These are phyloP conservation scores for Sphecodes monilicornis DNA, from an alignment of 2,888 invertebrate species.

Conservation along the genomic window DNA sequence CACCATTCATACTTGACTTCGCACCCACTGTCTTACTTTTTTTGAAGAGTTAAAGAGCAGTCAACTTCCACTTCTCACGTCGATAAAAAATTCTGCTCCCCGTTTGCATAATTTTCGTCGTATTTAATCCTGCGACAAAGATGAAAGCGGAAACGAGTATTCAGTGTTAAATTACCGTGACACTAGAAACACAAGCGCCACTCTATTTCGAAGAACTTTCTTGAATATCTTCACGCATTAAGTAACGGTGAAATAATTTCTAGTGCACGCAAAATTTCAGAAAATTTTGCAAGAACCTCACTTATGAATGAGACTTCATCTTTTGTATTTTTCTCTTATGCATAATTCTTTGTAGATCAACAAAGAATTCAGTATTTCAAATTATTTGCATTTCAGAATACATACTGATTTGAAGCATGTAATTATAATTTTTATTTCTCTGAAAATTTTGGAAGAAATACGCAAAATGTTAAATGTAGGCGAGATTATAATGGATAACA, in stretches of 20 bases:
- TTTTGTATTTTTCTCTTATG: neutral
- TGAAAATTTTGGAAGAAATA: neutral
- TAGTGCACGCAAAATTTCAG: neutral
- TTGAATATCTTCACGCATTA: neutral
- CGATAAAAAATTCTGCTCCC: constrained; percentile 27
- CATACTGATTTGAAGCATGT: neutral
- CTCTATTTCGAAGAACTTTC: neutral
- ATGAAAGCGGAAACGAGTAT: constrained; percentile 22
- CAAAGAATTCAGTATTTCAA: neutral
- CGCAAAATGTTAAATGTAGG: no score
- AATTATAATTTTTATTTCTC: neutral
- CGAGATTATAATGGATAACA: no score
- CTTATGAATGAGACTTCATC: neutral
- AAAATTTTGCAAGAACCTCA: neutral
- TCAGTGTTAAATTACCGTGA: constrained; percentile 38
- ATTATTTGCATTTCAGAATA: no score
- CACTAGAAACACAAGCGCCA: constrained; percentile 23
- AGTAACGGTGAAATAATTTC: no score
- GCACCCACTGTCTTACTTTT: neutral
- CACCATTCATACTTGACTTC: neutral
- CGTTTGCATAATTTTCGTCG: neutral
- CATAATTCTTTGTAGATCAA: neutral
- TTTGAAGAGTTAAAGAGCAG: constrained; percentile 9
- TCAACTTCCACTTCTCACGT: constrained; percentile 11
- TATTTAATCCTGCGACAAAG: constrained; percentile 3